Conservation (phyloP, 2,113 vertebrate genomes). For the Parotia lawesii region DNA sequence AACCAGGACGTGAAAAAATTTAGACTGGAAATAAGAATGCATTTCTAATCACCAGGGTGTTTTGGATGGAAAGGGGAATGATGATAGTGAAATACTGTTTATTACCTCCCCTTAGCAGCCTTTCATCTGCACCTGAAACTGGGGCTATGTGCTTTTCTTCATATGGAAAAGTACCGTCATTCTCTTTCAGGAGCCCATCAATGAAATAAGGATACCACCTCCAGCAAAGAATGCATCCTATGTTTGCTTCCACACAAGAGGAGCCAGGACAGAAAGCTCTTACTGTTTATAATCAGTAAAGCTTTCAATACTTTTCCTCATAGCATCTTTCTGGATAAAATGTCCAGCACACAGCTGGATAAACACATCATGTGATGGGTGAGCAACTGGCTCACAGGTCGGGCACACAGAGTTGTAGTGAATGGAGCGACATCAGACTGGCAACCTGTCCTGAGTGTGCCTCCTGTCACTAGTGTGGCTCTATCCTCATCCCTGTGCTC, state of each 20-base stretch:
- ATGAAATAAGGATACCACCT: not conserved
- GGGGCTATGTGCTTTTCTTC: not conserved
- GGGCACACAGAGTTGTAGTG: not conserved
- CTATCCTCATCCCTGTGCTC: not conserved
- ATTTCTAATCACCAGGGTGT: not conserved
- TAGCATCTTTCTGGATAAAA: not conserved
- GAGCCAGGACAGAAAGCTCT: not conserved
- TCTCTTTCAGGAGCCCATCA: not conserved
- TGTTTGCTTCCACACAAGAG: not conserved
- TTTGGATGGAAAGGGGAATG: not conserved
- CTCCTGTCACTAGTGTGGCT: not conserved
- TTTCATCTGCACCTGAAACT: not conserved
- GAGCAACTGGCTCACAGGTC: not conserved
- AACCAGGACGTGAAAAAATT: not conserved
- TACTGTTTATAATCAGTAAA: not conserved
- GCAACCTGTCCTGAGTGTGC: not conserved
- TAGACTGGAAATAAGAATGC: not conserved
- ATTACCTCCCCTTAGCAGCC: not conserved
- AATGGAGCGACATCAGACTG: not conserved
- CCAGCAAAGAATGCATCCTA: not conserved
- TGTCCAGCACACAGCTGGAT: not conserved
- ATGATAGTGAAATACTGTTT: not conserved
- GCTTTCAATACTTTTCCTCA: not conserved
- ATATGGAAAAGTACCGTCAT: not conserved
- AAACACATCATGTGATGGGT: not conserved